A percentile compares a stretch with the other conserved stretches of the same genome.
phyloP scores from a whole-genome alignment of 2,797 vertebrate species.

The Bryconaethiops microstoma region DNA sequence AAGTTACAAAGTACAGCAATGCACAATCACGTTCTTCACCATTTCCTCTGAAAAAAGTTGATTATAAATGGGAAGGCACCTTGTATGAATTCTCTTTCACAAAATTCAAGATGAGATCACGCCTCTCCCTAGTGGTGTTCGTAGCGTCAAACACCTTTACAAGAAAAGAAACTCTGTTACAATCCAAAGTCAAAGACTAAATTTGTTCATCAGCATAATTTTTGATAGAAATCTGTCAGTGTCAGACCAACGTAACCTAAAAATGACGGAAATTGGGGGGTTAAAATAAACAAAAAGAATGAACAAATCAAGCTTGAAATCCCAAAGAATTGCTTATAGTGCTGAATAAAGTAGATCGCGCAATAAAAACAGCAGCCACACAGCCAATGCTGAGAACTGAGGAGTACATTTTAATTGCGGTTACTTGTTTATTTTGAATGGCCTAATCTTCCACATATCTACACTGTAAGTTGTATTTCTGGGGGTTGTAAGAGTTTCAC shows the following conservation, averaged over 20 bases:
- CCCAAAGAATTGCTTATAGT: background rate
- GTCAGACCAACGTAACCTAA: too few relatives aligned
- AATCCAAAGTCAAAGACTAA: too few relatives aligned
- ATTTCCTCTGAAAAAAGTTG: slow-evolving; percentile 60
- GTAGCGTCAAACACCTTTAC: slow-evolving; percentile 95
- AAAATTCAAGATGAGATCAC: slow-evolving; percentile 91
- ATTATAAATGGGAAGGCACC: slow-evolving; percentile 70
- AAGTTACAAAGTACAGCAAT: background rate
- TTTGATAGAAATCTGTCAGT: background rate
- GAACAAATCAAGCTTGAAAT: background rate
- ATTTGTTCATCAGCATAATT: background rate
- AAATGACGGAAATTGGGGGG: too few relatives aligned
- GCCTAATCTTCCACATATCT: too few relatives aligned
- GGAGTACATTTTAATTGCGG: too few relatives aligned
- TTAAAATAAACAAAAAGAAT: background rate
- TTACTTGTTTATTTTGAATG: too few relatives aligned
- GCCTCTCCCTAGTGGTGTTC: slow-evolving; percentile 92
- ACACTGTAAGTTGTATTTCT: too few relatives aligned
- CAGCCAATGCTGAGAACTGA: too few relatives aligned
- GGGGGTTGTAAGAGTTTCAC: too few relatives aligned
- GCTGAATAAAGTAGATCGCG: too few relatives aligned
- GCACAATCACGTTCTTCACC: too few relatives aligned
- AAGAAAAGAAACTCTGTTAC: background rate
- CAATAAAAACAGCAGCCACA: too few relatives aligned
- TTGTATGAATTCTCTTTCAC: slow-evolving; percentile 91